Evolutionary conservation across 2,113 vertebrate genomes (phyloP).

Genomic region (Steatornis caripensis): DNA sequence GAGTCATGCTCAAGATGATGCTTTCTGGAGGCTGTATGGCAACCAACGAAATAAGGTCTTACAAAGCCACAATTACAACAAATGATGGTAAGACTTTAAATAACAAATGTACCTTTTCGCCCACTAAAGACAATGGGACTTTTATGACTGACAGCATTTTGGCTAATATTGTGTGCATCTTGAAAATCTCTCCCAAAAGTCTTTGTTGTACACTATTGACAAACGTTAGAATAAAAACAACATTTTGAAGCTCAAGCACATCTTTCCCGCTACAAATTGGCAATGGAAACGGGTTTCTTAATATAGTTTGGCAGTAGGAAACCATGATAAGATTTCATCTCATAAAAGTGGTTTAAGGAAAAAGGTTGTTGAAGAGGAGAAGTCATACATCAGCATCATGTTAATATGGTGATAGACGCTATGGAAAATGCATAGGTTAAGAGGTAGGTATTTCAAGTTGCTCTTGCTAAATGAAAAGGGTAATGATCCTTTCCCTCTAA

Average conservation of each 20-base stretch:
- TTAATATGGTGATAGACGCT: neutral
- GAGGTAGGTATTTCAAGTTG: neutral
- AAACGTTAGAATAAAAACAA: constrained; percentile 1
- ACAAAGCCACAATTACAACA: neutral
- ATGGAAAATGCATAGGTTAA: neutral
- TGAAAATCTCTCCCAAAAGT: constrained; percentile 7
- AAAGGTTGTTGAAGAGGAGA: neutral
- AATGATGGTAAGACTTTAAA: neutral
- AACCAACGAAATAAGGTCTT: neutral
- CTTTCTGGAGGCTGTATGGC: neutral
- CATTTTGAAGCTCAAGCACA: constrained; percentile 10
- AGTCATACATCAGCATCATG: neutral
- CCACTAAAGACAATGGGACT: neutral
- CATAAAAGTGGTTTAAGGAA: neutral
- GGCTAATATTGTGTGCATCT: neutral
- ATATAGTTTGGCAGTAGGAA: neutral
- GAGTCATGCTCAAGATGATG: neutral
- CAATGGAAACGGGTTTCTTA: neutral
- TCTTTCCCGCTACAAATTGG: neutral
- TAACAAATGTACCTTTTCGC: neutral
- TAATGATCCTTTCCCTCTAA: neutral
- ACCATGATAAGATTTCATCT: neutral
- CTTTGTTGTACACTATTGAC: neutral
- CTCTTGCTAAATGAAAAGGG: neutral
- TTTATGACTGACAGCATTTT: neutral